Evolutionary conservation across 2,113 vertebrate genomes (phyloP), one percentile per base, ranked within the genome.

Genomic region (Carassius auratus): DNA sequence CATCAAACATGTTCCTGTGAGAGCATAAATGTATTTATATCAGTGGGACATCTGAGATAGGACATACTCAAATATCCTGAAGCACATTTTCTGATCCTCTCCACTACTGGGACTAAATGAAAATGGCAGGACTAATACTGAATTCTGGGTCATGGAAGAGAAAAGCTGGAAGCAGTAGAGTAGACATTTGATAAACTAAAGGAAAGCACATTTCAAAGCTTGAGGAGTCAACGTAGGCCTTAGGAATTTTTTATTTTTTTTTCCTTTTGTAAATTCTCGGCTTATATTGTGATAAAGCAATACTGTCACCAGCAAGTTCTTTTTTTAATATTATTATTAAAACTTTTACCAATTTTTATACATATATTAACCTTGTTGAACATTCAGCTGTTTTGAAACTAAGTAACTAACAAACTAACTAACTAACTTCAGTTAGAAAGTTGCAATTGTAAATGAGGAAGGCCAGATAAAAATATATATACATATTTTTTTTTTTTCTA

Each of bases 11-110:
- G 7, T 14, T 48, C 59, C 59, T 15, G 13, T 17, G n/a, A 26
- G 77, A 64, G 78, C 78, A 26, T 64, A 80, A 19, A 80, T 48
- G 61, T 64, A 80, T 80, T 80, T 48, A 48, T 80, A 64, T 80
- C 59, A 64, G 38, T 2, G 38, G 57, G 77, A 80, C 59, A 80
- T 80, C 77, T 80, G 77, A 80, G 38, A 80, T 48, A 30, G 59
- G 38, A 64, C 77, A 15, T 64, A 45, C 38, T 80, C 36, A 80
- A 79, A 80, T 80, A 64, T 62, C 57, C 52, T 45, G 12, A 45
- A 62, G 36, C 57, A 15, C 1, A 57, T 79, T 61, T 79, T 13
- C 33, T 79, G 10, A 61, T 61, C 55, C 12, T 64, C 36, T 26
- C 38, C 36, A 26, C 77, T 45, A 80, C 38, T 80, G 57, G 77